Evolutionary conservation across 2,113 vertebrate genomes (phyloP), one percentile per base, ranked within the genome.

Genomic region (Hippocampus comes): DNA sequence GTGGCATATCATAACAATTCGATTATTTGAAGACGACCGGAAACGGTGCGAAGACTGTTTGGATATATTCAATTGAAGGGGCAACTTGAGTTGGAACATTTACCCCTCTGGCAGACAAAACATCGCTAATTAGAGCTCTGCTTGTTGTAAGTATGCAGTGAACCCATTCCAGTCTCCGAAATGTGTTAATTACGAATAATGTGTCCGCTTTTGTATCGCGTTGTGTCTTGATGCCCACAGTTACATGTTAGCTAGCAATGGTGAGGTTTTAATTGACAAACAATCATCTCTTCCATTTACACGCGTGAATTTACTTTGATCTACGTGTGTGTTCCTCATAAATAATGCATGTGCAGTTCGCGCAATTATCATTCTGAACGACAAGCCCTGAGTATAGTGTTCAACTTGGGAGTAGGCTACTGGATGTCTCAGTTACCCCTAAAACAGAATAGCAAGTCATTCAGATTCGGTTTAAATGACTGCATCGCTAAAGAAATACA

Each of bases 111-210:
- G 70, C 63, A 53, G 85, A 88, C 65, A 77, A 86, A 81, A 78
- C 84, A 85, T 82, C 76, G 76, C 79, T 83, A 41, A 83, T 86
- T 79, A 80, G 79, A 84, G 73, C 76, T 70, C 83, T 80, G 87
- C 85, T 89, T 82, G 78, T 78, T 86, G 92, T 89, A 85, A 90
- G 90, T 91, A 86, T 87, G 79, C 64, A 57, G 51, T 60, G 42
- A 48, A 48, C 68, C 74, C 76, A 83, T 81, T 87, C 72, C 71
- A 77, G 21, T 69, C 57, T 84, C 17, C 21, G 25, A 78, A 81
- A 86, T 68, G 72, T 75, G 46, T 78, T 68, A 68, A 61, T 74
- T 34, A 57, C 41, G 51, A n/a, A 55, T 61, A 12, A 48, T 53
- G 30, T 46, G 14, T 72, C 64, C 34, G 63, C 42, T 34, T 78